Conservation (phyloP, 2,113 vertebrate species). For the Calidris pygmaea region DNA sequence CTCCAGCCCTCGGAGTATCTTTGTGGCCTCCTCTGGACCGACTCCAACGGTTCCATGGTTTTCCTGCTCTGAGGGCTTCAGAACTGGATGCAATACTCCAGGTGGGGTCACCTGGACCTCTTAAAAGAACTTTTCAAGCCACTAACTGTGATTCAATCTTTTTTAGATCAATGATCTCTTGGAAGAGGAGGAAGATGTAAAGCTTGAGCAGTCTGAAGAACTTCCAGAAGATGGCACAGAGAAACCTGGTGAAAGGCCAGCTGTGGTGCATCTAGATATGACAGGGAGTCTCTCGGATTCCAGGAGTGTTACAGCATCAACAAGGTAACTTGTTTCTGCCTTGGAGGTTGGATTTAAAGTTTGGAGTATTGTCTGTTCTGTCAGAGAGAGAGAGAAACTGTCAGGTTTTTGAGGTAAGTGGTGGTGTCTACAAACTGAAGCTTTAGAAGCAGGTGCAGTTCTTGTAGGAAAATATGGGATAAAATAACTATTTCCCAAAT, state of each 20-base stretch:
- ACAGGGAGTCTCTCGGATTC: slow-evolving; percentile 74
- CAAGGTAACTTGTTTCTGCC: slow-evolving; percentile 68
- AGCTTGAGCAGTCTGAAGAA: slow-evolving; percentile 92
- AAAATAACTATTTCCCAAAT: background rate
- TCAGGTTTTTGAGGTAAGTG: background rate
- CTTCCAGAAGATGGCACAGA: slow-evolving; percentile 88
- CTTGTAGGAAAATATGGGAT: background rate
- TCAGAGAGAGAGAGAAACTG: background rate
- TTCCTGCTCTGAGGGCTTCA: background rate
- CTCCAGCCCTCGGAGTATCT: background rate
- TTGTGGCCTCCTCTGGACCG: background rate
- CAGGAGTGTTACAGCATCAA: slow-evolving; percentile 73
- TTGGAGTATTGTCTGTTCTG: background rate
- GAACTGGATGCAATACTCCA: background rate
- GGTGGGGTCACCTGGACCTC: background rate
- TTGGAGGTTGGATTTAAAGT: background rate
- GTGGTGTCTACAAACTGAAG: background rate
- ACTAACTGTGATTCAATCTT: background rate
- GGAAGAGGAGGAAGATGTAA: slow-evolving; percentile 90
- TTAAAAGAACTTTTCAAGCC: background rate
- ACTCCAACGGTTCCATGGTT: background rate
- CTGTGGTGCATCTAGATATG: slow-evolving; percentile 74
- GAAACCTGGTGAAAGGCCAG: slow-evolving; percentile 75
- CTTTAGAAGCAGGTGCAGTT: background rate
- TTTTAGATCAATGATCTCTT: slow-evolving; percentile 91